Evolutionary conservation across 2,113 vertebrate genomes (phyloP).

Genomic region (Hydrochoerus hydrochaeris): DNA sequence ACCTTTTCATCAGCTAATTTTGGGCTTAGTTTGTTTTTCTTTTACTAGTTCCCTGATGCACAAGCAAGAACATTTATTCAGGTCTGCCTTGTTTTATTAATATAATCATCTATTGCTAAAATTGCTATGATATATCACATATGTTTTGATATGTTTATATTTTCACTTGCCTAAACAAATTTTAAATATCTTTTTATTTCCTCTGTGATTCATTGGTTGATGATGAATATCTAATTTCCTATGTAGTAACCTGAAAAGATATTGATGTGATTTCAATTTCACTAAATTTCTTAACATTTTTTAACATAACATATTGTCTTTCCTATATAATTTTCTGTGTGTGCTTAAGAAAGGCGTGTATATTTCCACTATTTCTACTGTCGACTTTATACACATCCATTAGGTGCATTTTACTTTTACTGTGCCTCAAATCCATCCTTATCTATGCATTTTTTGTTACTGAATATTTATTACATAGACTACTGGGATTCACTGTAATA

Average conservation of each 20-base stretch:
- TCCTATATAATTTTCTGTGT: neutral
- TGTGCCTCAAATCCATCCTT: neutral
- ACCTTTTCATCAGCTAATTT: no score
- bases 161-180: neutral
- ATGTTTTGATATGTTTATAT: neutral
- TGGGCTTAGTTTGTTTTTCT: no score
- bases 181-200: neutral
- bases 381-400: neutral
- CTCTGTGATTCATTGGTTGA: neutral
- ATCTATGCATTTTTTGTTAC: neutral
- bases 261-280: neutral
- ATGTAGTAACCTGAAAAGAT: neutral
- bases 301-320: neutral
- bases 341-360: neutral
- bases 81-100: no score
- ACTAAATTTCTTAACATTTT: neutral
- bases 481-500: neutral
- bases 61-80: no score
- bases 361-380: neutral
- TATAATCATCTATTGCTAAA: neutral
- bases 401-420: neutral
- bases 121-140: neutral
- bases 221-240: neutral
- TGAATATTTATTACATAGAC: neutral
- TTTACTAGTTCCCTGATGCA: no score